Percentiles rank a stretch among this genome's conserved stretches.
phyloP scores from a whole-genome alignment of 2,888 invertebrate genomes.

The Dryadula phaetusa region DNA sequence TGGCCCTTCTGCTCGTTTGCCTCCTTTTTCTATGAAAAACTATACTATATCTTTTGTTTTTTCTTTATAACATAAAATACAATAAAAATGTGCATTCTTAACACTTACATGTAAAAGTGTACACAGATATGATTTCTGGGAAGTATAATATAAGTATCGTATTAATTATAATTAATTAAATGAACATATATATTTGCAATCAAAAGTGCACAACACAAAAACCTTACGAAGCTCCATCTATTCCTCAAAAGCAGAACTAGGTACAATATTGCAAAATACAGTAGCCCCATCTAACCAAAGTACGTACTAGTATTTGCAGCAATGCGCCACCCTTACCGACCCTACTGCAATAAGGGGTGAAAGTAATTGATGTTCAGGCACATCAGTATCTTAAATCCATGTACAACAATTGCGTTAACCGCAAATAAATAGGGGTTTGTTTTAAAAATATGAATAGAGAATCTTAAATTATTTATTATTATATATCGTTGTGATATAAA shows the following conservation, averaged over 20 bases:
- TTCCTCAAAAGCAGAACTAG: conserved; percentile 73
- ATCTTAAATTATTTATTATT: too few relatives aligned
- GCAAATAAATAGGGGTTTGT: too few relatives aligned
- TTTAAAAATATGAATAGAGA: too few relatives aligned
- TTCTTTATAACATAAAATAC: too few relatives aligned
- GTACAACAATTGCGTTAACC: neutral
- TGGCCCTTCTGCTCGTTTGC: too few relatives aligned
- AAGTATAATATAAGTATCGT: too few relatives aligned
- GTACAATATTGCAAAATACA: conserved; percentile 69
- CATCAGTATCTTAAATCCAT: conserved; percentile 22
- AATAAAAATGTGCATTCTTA: too few relatives aligned
- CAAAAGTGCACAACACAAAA: neutral
- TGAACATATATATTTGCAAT: neutral
- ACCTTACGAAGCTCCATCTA: conserved; percentile 64
- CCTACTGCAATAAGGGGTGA: conserved; percentile 61
- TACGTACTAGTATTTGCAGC: conserved; percentile 64
- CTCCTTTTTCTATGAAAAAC: too few relatives aligned
- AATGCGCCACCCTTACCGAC: conserved; percentile 69
- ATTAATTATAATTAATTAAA: conserved; percentile 1
- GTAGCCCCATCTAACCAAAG: conserved; percentile 78
- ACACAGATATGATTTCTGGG: neutral
- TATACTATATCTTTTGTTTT: too few relatives aligned
- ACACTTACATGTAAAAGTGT: too few relatives aligned
- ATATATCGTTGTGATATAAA: too few relatives aligned
- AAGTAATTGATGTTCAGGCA: conserved; percentile 24